A percentile compares a stretch with the other conserved stretches of the same genome.
Evolutionary conservation across 2,113 vertebrate genomes (phyloP).

Genomic region (Sporophila hypoxantha): DNA sequence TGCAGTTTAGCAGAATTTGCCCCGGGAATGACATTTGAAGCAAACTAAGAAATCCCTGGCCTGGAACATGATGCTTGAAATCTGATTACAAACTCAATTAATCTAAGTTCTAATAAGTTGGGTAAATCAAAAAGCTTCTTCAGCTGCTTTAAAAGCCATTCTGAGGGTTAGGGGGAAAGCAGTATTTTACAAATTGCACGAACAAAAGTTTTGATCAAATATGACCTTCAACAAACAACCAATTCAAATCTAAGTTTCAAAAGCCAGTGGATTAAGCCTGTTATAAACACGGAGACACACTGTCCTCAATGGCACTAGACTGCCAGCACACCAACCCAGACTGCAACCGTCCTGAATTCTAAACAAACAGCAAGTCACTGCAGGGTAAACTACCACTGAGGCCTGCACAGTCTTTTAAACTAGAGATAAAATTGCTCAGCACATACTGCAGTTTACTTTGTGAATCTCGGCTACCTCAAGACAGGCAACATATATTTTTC

Average conservation of each 20-base stretch:
- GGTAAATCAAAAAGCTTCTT: constrained; percentile 33
- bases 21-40: constrained; percentile 18
- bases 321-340: background rate
- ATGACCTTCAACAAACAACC: background rate
- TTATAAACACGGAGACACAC: background rate
- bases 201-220: constrained; percentile 44
- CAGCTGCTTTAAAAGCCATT: constrained; percentile 35
- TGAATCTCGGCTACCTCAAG: background rate
- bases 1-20: constrained; percentile 46
- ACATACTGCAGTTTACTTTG: background rate
- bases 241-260: background rate
- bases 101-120: constrained; percentile 49
- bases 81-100: constrained; percentile 71
- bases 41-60: constrained; percentile 46
- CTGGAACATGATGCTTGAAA: constrained; percentile 58
- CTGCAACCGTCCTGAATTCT: background rate
- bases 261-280: constrained; percentile 2
- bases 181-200: background rate
- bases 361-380: background rate
- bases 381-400: background rate
- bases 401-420: background rate
- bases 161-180: accelerated
- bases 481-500: background rate
- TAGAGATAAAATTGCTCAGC: background rate
- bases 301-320: background rate